Evolutionary conservation across 2,113 vertebrate genomes (phyloP), one percentile per base, ranked within the genome.

Genomic region (Callionymus lyra): DNA sequence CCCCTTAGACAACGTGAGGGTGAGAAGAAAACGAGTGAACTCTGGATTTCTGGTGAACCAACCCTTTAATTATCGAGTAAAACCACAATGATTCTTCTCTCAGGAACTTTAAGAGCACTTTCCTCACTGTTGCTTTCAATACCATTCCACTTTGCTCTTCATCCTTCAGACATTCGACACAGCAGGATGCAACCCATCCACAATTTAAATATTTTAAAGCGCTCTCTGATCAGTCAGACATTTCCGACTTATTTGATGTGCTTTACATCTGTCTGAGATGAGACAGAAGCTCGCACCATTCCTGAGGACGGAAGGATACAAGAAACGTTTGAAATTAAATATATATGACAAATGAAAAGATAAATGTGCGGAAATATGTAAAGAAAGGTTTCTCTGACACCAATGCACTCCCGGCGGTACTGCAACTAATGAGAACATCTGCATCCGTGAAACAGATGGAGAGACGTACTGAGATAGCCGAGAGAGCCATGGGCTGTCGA

Each of bases 391-490:
- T 70, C 34, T 44, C 50, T 46, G 60, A 59, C 56, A 56, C 21
- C 35, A 46, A 45, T 47, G 58, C 54, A 67, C 14, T 59, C 61
- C 66, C 65, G 46, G 43, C 46, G 64, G 61, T 66, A 66, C 55
- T 47, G 17, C 40, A 46, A 38, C 74, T 75, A 75, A 77, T 73
- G 63, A 80, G 74, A 68, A 73, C 68, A 77, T 80, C 66, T 77
- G 66, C 56, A 68, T 72, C 31, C 55, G 63, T 70, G 67, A 38
- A 70, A 58, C 56, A 66, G 50, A 50, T 34, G 9, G 44, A 57
- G 50, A 9, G 16, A 11, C 6, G 21, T 8, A 8, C 21, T 8
- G 21, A 5, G 21, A 8, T 27, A 27, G 21, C 21, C 4, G 4
- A 27, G 21, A 27, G 21, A 27, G 21, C 21, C 21, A 27, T 27